Conservation (phyloP, 2,113 vertebrate species). For the Apaloderma vittatum region DNA sequence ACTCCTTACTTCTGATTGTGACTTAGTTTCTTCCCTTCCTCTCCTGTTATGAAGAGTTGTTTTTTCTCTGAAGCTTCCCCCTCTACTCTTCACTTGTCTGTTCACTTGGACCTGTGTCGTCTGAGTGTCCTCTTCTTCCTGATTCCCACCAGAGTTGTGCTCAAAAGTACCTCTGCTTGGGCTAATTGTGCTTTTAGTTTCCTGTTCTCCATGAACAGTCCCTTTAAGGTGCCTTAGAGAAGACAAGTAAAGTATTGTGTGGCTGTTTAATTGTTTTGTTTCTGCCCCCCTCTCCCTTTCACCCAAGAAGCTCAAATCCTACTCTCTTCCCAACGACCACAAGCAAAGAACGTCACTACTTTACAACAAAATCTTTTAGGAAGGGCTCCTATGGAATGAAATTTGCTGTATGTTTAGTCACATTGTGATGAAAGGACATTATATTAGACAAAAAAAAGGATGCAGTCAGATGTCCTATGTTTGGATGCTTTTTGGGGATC, state of each 20-base stretch:
- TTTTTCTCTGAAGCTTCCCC: background rate
- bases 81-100: background rate
- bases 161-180: background rate
- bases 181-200: background rate
- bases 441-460: background rate
- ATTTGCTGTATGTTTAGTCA: background rate
- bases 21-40: background rate
- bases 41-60: background rate
- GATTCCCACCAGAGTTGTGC: background rate
- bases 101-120: background rate
- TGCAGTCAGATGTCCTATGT: accelerated
- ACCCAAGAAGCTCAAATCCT: background rate
- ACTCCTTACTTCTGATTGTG: background rate
- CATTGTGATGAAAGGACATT: background rate
- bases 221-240: background rate
- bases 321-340: background rate
- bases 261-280: background rate
- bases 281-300: background rate
- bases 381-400: background rate
- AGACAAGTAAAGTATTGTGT: background rate
- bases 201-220: accelerated
- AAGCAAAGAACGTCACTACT: background rate
- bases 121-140: background rate
- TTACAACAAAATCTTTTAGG: background rate
- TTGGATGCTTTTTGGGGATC: background rate